A percentile compares a stretch with the other conserved stretches of the same genome.
These are phyloP conservation scores for Eriocheir sinensis DNA, from an alignment of 1,140 invertebrate genomes.

Conservation along the genomic window DNA sequence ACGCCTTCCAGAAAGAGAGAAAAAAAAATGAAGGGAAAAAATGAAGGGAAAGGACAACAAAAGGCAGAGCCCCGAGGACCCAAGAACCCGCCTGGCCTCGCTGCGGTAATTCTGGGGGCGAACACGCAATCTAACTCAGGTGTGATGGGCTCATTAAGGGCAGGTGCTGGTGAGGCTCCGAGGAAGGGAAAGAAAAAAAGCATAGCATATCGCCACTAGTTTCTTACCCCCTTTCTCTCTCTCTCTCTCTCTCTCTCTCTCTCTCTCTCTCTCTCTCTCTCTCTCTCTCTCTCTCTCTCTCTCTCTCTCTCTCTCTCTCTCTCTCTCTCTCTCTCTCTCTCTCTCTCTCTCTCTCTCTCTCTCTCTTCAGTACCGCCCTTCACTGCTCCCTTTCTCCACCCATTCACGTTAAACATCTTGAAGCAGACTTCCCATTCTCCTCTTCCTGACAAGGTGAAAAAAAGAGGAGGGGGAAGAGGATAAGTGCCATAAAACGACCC, in stretches of 20 bases:
- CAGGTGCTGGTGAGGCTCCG: background rate
- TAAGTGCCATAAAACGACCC: too few relatives aligned
- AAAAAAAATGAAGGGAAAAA: background rate
- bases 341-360: too few relatives aligned
- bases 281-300: background rate
- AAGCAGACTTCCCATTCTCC: too few relatives aligned
- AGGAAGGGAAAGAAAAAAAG: background rate
- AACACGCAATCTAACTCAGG: background rate
- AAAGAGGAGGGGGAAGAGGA: too few relatives aligned
- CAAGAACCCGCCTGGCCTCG: background rate
- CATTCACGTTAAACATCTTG: too few relatives aligned
- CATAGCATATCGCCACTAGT: background rate
- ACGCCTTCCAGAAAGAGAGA: too few relatives aligned
- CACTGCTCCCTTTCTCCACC: too few relatives aligned
- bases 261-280: conserved; percentile 22
- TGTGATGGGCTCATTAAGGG: background rate
- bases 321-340: background rate
- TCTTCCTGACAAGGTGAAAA: too few relatives aligned
- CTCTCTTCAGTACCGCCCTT: too few relatives aligned
- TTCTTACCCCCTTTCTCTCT: background rate
- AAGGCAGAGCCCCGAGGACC: too few relatives aligned
- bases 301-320: background rate
- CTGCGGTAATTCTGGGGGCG: background rate
- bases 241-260: conserved; percentile 5
- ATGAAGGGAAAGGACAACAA: background rate